Base-by-base conservation (phyloP, 2,113 vertebrate genomes). In the Microtus montanus region DNA sequence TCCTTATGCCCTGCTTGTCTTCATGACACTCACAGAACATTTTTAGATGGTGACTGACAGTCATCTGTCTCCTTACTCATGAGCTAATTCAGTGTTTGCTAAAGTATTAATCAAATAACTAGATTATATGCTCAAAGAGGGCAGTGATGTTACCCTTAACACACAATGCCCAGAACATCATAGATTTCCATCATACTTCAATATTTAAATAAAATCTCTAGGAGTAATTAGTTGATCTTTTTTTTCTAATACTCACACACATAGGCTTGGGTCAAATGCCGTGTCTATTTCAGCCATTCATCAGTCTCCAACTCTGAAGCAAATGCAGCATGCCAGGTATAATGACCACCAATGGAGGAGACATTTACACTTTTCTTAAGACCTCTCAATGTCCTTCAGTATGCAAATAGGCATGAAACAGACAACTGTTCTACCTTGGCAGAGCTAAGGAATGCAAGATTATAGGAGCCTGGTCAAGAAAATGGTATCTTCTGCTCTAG, bases 171-270 rank as follows among this genome's bases (percentile, higher is more conserved):
- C 66, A 15, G 17, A 7, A 20, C 35, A 52, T 24, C 11, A 47
- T 14, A 78, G 11, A 14, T 74, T 70, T 70, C 75, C 63, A 80
- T 22, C 22, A 74, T 82, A 82, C 52, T 49, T 71, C 63, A 89
- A 93, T 49, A 92, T 47, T 74, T 78, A 86, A 87, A 87, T 33
- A 87, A 58, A 87, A 68, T 89, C 38, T 87, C 78, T 35, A 89
- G 63, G 54, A 30, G 20, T 66, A 13, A 54, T 44, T 15, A 80
- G 38, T 8, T 4, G n/a, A 26, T 30, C 19, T 73, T 4, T 20
- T 26, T 78, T 78, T 52, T 64, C 82, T 88, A 79, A 91, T 58
- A 85, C 7, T 52, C 5, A 84, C 24, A 52, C 30, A 64, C n/a
- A 71, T 64, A 66, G 77, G 20, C 49, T 84, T 84, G 35, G 87